Evolutionary conservation across 2,888 invertebrate species (phyloP).

Genomic region (Leucophenga maculata): DNA sequence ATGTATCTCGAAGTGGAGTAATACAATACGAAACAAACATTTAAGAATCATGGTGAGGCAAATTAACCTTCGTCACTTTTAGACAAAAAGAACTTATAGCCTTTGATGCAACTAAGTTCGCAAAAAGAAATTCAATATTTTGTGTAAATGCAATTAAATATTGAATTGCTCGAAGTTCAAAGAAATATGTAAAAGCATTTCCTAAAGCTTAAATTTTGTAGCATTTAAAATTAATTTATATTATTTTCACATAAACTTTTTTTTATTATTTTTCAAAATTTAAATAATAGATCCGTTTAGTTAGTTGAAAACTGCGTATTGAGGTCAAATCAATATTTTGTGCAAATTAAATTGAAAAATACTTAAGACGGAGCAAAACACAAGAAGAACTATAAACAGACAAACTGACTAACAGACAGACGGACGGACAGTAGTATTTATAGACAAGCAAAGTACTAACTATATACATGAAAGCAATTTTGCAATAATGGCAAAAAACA

Average conservation of each 20-base stretch:
- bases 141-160: no score
- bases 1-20: no score
- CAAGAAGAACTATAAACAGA: not conserved
- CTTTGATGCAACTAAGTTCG: no score
- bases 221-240: slow-evolving; percentile 18
- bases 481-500: not conserved
- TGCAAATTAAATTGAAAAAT: not conserved
- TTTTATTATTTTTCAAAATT: no score
- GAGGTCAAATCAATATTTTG: slow-evolving; percentile 15
- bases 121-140: no score
- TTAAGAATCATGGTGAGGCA: no score
- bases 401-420: not conserved
- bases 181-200: no score
- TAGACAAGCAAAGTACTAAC: not conserved
- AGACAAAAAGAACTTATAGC: no score
- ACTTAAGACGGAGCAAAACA: not conserved
- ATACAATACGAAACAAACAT: no score
- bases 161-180: no score
- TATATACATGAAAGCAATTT: not conserved
- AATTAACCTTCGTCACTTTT: no score
- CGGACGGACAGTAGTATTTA: not conserved
- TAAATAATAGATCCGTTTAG: not conserved
- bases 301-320: not conserved
- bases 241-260: slow-evolving; percentile 17
- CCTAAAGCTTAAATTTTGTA: no score